Evolutionary conservation across 2,797 vertebrate species (phyloP).

Genomic region (Discoglossus pictus): DNA sequence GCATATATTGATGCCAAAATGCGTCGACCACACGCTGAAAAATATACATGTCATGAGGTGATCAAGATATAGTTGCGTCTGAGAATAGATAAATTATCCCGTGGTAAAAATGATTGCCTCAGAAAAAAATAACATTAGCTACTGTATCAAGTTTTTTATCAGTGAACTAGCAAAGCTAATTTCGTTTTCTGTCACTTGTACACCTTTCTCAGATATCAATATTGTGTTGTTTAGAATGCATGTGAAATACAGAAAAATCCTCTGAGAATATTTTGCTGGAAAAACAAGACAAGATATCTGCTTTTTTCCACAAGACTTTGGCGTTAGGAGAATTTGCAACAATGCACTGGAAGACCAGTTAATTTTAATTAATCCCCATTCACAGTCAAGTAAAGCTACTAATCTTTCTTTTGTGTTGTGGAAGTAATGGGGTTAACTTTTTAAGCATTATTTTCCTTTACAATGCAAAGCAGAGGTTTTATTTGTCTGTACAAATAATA

Average conservation of each 20-base stretch:
- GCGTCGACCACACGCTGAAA: conserved; percentile 17
- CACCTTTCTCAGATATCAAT: conserved; percentile 35
- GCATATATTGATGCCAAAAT: conserved; percentile 33
- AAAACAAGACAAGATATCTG: conserved; percentile 23
- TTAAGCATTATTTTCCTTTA: too few relatives aligned
- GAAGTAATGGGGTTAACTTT: too few relatives aligned
- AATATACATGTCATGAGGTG: conserved; percentile 34
- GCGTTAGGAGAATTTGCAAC: conserved; percentile 5
- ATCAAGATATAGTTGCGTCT: conserved; percentile 28
- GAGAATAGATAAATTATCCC: conserved; percentile 36
- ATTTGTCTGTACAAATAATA: too few relatives aligned
- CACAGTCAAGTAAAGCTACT: background rate
- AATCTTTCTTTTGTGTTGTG: too few relatives aligned
- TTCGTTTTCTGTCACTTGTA: conserved; percentile 44
- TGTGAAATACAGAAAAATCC: conserved; percentile 24
- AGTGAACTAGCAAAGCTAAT: conserved; percentile 43
- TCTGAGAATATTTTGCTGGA: conserved; percentile 30
- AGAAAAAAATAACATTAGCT: conserved; percentile 40
- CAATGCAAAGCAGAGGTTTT: too few relatives aligned
- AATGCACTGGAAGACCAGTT: conserved; percentile 30
- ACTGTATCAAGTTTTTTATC: conserved; percentile 36
- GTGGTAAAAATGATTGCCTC: conserved; percentile 27
- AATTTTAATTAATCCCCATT: conserved; percentile 28
- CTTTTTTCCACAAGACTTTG: conserved; percentile 5
- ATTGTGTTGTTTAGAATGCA: conserved; percentile 36